These are phyloP conservation scores for Periparus ater DNA, from an alignment of 2,797 vertebrate genomes.

Conservation along the genomic window DNA sequence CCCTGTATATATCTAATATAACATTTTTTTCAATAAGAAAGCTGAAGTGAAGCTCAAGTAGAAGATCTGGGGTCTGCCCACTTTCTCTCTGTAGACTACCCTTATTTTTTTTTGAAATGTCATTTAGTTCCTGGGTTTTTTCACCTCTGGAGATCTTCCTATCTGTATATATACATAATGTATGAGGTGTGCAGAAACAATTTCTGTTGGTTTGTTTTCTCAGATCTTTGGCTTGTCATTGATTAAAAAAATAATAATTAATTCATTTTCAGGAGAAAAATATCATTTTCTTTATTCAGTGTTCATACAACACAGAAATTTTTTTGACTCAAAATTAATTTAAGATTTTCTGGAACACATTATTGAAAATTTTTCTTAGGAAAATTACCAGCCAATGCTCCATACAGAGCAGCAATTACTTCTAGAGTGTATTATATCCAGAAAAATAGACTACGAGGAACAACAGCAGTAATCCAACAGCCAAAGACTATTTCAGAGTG, in stretches of 20 bases:
- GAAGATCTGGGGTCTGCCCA: background rate
- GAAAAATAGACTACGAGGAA: background rate
- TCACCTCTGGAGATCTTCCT: background rate
- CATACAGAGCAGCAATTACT: background rate
- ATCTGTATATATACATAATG: background rate
- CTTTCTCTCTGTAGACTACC: background rate
- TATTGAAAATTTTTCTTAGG: background rate
- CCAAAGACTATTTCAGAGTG: background rate
- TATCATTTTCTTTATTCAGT: background rate
- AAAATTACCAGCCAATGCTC: background rate
- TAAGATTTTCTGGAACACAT: background rate
- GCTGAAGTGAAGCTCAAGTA: background rate
- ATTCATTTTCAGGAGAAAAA: background rate
- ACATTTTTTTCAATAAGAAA: background rate
- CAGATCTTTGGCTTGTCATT: background rate
- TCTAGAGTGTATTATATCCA: background rate
- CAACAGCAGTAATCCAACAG: background rate
- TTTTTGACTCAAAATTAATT: background rate
- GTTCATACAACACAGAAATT: background rate
- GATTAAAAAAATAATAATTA: background rate
- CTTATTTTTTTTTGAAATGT: background rate
- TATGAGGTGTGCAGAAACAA: background rate
- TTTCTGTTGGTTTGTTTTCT: background rate
- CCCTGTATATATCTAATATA: background rate
- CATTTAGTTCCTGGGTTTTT: fast-evolving